Percentiles rank a stretch among this genome's conserved stretches.
phyloP scores from a whole-genome alignment of 2,113 vertebrate species.

The Aix galericulata region DNA sequence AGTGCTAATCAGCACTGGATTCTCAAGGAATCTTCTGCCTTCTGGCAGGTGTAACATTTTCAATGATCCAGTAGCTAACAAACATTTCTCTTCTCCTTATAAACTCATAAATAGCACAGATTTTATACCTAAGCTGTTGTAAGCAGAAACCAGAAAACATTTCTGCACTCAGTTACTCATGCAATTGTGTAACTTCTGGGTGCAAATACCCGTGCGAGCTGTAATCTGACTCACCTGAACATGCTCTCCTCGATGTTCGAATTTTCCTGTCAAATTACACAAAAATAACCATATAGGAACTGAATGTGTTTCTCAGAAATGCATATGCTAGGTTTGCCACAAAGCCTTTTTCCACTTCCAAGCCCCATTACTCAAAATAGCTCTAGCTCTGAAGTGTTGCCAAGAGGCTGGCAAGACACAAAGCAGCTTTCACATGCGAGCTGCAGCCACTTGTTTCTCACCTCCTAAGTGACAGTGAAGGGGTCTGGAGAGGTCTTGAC shows the following conservation, averaged over 20 bases:
- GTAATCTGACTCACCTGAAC: neutral
- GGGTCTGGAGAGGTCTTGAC: neutral
- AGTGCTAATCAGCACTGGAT: neutral
- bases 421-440: neutral
- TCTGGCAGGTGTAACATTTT: neutral
- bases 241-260: neutral
- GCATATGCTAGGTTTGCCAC: neutral
- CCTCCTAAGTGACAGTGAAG: neutral
- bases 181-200: neutral
- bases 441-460: neutral
- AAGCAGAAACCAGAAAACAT: neutral
- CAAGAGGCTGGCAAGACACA: slow-evolving; percentile 10
- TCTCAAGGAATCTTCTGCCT: neutral
- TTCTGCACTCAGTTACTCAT: neutral
- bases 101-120: neutral
- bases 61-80: neutral
- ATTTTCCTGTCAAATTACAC: neutral
- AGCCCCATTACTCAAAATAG: neutral
- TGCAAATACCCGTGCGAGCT: neutral
- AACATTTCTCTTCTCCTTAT: neutral
- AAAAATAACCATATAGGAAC: neutral
- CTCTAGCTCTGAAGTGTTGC: neutral
- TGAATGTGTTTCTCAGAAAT: neutral
- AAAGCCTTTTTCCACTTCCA: slow-evolving; percentile 27
- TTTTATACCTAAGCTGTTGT: neutral